A percentile compares a stretch with the other conserved stretches of the same genome.
phyloP scores from a whole-genome alignment of 1,140 invertebrate genomes.

The Halesus radiatus region DNA sequence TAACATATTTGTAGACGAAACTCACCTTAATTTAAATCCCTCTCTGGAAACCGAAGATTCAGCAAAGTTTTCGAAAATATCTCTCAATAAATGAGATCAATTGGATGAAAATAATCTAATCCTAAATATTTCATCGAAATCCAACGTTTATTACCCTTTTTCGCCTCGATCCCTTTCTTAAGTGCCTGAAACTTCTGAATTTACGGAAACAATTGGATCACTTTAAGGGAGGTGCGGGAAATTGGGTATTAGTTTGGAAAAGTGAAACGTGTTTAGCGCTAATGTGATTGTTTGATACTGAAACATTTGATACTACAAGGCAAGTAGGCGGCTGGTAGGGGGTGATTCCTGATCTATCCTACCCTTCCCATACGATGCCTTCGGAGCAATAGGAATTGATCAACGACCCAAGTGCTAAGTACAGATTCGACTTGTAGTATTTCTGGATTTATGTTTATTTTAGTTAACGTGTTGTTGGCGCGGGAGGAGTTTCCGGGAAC shows the following conservation, averaged over 20 bases:
- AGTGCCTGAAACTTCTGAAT: neutral
- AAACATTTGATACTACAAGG: neutral
- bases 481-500: neutral
- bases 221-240: neutral
- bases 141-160: neutral
- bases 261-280: conserved; percentile 17
- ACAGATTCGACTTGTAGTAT: neutral
- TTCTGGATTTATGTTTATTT: neutral
- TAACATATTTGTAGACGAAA: neutral
- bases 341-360: neutral
- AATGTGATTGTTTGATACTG: conserved; percentile 13
- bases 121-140: neutral
- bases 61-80: no score
- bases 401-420: neutral
- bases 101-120: neutral
- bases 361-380: neutral
- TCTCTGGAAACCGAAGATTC: neutral
- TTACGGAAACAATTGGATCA: neutral
- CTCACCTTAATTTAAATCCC: neutral
- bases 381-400: neutral
- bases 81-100: neutral
- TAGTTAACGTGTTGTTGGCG: neutral
- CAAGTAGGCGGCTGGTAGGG: neutral
- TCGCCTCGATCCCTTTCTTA: neutral
- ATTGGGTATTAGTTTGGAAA: conserved; percentile 17